These are phyloP conservation scores for Hesperophylax magnus DNA, from an alignment of 1,140 invertebrate genomes.

Conservation along the genomic window DNA sequence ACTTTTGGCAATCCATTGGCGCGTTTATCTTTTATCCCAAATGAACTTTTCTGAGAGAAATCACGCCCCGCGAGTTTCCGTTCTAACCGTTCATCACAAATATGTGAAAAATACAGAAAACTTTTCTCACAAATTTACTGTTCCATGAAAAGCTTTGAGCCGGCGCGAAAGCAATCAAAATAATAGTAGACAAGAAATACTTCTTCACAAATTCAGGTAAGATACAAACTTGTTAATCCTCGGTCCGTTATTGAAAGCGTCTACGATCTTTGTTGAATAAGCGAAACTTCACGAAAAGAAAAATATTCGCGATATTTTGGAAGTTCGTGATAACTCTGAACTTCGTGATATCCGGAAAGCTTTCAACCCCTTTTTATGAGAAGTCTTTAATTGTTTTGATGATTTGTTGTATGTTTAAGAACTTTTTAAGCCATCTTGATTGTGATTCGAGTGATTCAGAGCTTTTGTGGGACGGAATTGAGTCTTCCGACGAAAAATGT, in stretches of 20 bases:
- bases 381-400: too few relatives aligned
- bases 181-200: constrained; percentile 19
- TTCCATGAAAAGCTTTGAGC: background rate
- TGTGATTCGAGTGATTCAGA: too few relatives aligned
- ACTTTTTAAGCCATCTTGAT: too few relatives aligned
- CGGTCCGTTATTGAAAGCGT: constrained; percentile 8
- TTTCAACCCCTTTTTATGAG: too few relatives aligned
- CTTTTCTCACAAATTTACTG: constrained; percentile 8
- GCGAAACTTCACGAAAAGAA: too few relatives aligned
- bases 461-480: too few relatives aligned
- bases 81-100: background rate
- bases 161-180: constrained; percentile 19
- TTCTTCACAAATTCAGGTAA: constrained; percentile 9
- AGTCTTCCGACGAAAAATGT: too few relatives aligned
- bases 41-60: background rate
- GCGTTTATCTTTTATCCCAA: constrained; percentile 8
- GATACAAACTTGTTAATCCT: constrained; percentile 13
- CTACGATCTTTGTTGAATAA: constrained; percentile 1
- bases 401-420: too few relatives aligned
- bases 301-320: too few relatives aligned
- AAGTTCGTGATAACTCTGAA: too few relatives aligned
- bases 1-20: background rate
- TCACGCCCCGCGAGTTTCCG: constrained; percentile 3
- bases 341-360: too few relatives aligned
- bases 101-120: constrained; percentile 3